phyloP scores from a whole-genome alignment of 2,113 vertebrate genomes.

The Siphamia tubifer region DNA sequence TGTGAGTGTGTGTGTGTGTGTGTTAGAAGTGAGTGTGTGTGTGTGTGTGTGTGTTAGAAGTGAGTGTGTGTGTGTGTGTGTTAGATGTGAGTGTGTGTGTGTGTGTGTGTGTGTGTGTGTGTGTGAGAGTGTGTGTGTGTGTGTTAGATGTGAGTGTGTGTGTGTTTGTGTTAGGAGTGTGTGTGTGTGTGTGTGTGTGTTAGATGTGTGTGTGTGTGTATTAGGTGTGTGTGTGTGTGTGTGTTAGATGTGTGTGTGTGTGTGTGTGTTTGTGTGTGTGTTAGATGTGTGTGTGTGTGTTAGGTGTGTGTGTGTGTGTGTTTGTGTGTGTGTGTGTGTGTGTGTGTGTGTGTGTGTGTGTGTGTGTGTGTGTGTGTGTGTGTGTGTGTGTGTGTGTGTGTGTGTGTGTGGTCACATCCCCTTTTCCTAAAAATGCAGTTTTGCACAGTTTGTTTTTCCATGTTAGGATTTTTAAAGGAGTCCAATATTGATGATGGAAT shows the following conservation, averaged over 20 bases:
- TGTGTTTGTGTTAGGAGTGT: no score
- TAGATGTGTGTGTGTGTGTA: background rate
- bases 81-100: background rate
- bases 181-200: background rate
- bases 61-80: background rate
- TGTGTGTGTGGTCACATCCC: background rate
- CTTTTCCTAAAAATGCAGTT: background rate
- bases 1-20: background rate
- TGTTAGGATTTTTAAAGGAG: conserved; percentile 24
- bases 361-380: background rate
- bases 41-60: background rate
- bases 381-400: background rate
- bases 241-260: background rate
- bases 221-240: background rate
- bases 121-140: background rate
- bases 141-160: background rate
- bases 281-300: no score
- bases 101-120: background rate
- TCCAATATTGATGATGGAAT: conserved; percentile 39
- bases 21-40: background rate
- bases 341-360: background rate
- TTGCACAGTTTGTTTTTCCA: background rate
- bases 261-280: background rate
- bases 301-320: background rate
- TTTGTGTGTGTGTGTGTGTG: background rate